These are phyloP conservation scores for Ceratosolen fusciceps DNA, from an alignment of 1,140 invertebrate genomes.

Conservation along the genomic window DNA sequence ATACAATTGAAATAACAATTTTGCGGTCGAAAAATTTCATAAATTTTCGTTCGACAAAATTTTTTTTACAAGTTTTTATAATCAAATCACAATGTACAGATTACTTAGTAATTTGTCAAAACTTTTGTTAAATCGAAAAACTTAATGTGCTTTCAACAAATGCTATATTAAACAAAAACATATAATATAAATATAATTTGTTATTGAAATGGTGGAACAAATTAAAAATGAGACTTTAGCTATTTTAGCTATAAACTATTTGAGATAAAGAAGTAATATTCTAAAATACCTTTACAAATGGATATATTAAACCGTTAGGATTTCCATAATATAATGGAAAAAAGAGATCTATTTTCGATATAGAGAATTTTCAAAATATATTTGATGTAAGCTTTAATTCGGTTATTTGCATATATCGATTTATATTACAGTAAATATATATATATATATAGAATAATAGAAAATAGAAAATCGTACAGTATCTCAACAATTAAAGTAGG, in stretches of 20 bases:
- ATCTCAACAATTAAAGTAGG: not conserved
- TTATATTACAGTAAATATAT: slow-evolving; percentile 24
- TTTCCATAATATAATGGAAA: not conserved
- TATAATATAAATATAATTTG: slow-evolving; percentile 14
- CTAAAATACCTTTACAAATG: not conserved
- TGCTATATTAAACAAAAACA: slow-evolving; percentile 1
- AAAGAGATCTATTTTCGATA: not conserved
- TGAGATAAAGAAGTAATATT: not conserved
- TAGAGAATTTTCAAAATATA: slow-evolving; percentile 36
- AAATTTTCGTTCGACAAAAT: not conserved
- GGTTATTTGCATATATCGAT: slow-evolving; percentile 1
- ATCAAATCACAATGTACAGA: slow-evolving; percentile 33
- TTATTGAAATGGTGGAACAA: no score
- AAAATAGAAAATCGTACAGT: not conserved
- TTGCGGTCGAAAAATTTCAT: slow-evolving; percentile 18
- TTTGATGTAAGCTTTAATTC: not conserved
- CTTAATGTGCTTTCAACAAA: slow-evolving; percentile 18
- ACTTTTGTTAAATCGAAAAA: slow-evolving; percentile 4
- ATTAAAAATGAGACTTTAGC: not conserved
- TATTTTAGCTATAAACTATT: slow-evolving; percentile 9
- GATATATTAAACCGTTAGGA: no score
- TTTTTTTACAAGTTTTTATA: slow-evolving; percentile 33
- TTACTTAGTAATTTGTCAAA: slow-evolving; percentile 21
- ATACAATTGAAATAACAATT: not conserved
- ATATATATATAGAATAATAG: no score